phyloP scores from a whole-genome alignment of 2,797 vertebrate genomes.

The Falco columbarius region DNA sequence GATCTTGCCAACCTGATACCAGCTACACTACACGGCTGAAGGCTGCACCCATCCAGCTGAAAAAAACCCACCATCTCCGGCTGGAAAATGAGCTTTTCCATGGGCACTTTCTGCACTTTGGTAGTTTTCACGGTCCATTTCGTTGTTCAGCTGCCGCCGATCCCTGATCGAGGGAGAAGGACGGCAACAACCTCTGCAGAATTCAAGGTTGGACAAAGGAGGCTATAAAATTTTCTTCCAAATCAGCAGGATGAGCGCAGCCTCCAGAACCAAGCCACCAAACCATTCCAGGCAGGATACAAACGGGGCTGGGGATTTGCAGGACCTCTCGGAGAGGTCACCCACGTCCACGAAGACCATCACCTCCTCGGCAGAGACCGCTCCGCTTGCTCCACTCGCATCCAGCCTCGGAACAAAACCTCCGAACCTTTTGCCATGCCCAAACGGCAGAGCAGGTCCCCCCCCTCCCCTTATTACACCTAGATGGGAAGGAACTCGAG shows the following conservation, averaged over 20 bases:
- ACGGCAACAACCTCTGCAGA: not conserved
- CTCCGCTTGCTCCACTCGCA: not conserved
- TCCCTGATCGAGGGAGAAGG: not conserved
- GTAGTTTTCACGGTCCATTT: not conserved
- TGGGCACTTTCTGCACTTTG: not conserved
- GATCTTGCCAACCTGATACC: not conserved
- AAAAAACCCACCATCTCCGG: not conserved
- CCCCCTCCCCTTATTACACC: not conserved
- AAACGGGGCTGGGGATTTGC: not conserved
- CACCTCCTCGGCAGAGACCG: not conserved
- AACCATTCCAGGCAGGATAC: not conserved
- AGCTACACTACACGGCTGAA: not conserved
- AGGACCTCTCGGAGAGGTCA: not conserved
- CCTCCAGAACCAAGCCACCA: not conserved
- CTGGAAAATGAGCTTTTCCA: not conserved
- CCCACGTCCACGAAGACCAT: accelerated
- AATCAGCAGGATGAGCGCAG: not conserved
- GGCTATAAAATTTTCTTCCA: not conserved
- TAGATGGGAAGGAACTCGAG: not conserved
- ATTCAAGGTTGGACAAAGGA: not conserved
- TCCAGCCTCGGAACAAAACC: not conserved
- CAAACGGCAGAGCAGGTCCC: not conserved
- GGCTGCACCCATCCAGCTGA: not conserved
- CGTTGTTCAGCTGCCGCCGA: accelerated
- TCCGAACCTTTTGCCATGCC: not conserved